Evolutionary conservation across 2,797 vertebrate species (phyloP).

Genomic region (Tauraco hartlaubi): DNA sequence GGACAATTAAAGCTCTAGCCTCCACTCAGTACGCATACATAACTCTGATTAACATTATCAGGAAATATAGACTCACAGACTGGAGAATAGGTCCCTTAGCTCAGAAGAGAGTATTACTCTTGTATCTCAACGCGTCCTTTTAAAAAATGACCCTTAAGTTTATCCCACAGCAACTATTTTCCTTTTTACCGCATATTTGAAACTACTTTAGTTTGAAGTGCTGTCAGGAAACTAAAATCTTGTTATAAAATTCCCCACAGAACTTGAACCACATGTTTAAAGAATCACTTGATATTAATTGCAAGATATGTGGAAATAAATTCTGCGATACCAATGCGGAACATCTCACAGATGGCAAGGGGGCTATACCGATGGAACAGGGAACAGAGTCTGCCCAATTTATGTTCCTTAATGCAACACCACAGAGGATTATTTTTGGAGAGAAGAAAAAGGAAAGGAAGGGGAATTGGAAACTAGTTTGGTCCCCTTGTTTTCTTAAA

Average conservation of each 20-base stretch:
- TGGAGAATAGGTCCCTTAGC: conserved; percentile 31
- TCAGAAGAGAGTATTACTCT: conserved; percentile 36
- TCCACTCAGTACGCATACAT: background rate
- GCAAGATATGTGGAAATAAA: conserved; percentile 37
- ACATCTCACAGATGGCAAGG: background rate
- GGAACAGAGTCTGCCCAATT: background rate
- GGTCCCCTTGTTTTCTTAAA: background rate
- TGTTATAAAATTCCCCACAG: conserved; percentile 42
- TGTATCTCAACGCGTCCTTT: conserved; percentile 40
- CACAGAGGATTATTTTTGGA: background rate
- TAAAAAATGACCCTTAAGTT: conserved; percentile 64
- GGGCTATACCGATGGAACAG: background rate
- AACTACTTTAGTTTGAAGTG: conserved; percentile 47
- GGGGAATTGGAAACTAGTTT: background rate
- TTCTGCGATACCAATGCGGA: background rate
- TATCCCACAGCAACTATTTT: conserved; percentile 66
- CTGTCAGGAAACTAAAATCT: conserved; percentile 49
- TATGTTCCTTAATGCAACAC: background rate
- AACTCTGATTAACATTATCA: conserved; percentile 22
- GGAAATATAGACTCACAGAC: conserved; percentile 24
- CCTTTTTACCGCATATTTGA: conserved; percentile 33
- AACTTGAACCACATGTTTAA: conserved; percentile 38
- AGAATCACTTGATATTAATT: conserved; percentile 60
- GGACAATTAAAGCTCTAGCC: conserved; percentile 1
- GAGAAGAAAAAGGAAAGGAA: background rate